Conservation (phyloP, 2,888 invertebrate genomes). For the Pachycephus smyrnensis region DNA sequence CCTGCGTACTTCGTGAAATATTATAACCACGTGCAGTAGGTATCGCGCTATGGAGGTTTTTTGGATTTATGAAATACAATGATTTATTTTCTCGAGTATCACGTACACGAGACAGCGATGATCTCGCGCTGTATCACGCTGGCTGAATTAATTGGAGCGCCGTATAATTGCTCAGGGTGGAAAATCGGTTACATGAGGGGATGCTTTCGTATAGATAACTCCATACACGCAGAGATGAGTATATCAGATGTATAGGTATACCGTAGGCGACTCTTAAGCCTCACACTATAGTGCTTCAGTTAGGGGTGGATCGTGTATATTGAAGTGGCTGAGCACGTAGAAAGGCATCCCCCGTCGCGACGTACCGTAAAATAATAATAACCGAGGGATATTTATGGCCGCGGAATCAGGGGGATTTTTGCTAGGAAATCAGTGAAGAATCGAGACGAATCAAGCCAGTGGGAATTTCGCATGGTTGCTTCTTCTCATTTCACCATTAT, state of each 20-base stretch:
- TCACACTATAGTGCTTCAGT: background rate
- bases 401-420: background rate
- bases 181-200: slow-evolving; percentile 18
- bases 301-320: background rate
- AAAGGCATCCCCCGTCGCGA: background rate
- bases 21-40: background rate
- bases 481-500: background rate
- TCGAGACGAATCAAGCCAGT: background rate
- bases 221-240: background rate
- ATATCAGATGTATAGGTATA: background rate
- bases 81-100: background rate
- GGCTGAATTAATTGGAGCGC: slow-evolving; percentile 21
- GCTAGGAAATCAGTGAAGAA: background rate
- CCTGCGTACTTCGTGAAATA: background rate
- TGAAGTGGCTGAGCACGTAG: background rate
- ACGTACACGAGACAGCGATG: background rate
- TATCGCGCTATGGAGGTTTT: background rate
- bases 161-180: slow-evolving; percentile 25
- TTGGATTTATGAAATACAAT: background rate
- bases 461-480: background rate
- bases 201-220: background rate
- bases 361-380: background rate
- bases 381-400: background rate
- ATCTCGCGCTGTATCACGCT: background rate
- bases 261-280: background rate